Base-by-base conservation (phyloP, 2,888 invertebrate species). In the Calameuta filiformis region DNA sequence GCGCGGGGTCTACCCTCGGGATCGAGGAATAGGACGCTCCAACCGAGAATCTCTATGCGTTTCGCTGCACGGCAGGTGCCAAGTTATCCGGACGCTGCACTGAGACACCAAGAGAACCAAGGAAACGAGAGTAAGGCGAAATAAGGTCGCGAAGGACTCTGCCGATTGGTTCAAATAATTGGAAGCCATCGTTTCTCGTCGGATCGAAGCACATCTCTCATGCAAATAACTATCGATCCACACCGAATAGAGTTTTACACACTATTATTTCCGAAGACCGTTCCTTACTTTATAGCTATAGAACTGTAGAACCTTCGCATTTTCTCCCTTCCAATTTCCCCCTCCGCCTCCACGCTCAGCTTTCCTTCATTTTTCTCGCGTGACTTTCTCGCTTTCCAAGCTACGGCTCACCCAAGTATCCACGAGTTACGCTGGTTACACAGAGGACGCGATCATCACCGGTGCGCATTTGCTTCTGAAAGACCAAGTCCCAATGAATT, bases 161-260 rank as follows among this genome's bases (percentile, higher is more conserved):
- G 35, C 15, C 40, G 12, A 35, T 77, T 76, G 69, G 68, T 75
- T 79, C 71, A 69, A 81, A 82, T 82, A 83, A 84, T 82, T 83
- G 81, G 79, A 78, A 83, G 85, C 84, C 86, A 86, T 85, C 85
- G 86, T 87, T 86, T 81, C 85, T 77, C 76, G 76, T 78, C 79
- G 80, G 83, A 87, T 86, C 86, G 86, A 86, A 86, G 79, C 81
- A 79, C 84, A 87, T 87, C 82, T 81, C 77, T 78, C 84, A 87
- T 87, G 87, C 85, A 88, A 87, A 87, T 85, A 79, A 82, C 83
- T 83, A 85, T 87, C 83, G 85, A 87, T 81, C 85, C 77, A 80
- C 78, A 81, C 80, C 77, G 76, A 80, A 81, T 78, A 76, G 79
- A 80, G 83, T 83, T 84, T 85, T 85, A 82, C 78, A 82, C 79